phyloP scores from a whole-genome alignment of 37 sponge, comb jelly and placozoan genomes.

The Amphimedon queenslandica region DNA sequence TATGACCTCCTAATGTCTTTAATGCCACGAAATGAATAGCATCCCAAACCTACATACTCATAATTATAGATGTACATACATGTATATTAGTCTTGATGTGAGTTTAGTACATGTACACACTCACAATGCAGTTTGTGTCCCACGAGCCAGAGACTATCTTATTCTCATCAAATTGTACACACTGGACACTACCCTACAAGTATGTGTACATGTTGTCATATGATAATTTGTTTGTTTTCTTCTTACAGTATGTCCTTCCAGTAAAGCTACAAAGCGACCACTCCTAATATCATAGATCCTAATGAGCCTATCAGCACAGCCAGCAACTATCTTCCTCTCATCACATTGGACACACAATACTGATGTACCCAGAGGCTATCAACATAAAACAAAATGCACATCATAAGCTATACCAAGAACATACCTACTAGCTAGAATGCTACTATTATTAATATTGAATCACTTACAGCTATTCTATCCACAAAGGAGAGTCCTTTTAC shows the following conservation, averaged over 20 bases:
- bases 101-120: not conserved
- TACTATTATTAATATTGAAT: too few species aligned
- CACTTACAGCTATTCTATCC: slow-evolving; percentile 44
- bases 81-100: too few species aligned
- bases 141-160: slow-evolving; percentile 79
- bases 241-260: slow-evolving; percentile 62
- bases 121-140: slow-evolving; percentile 76
- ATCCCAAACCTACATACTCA: slow-evolving; percentile 65
- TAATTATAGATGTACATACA: too few species aligned
- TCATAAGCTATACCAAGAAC: too few species aligned
- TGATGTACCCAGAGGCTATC: slow-evolving; percentile 18
- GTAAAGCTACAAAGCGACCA: slow-evolving; percentile 39
- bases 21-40: slow-evolving; percentile 36
- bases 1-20: slow-evolving; percentile 50
- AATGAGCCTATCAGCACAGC: slow-evolving; percentile 46
- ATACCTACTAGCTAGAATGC: too few species aligned
- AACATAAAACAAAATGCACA: not conserved
- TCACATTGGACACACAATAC: slow-evolving; percentile 72
- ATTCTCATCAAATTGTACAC: slow-evolving; percentile 73
- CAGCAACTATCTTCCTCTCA: slow-evolving; percentile 63
- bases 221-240: not conserved
- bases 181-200: slow-evolving; percentile 75
- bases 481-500: slow-evolving; percentile 28
- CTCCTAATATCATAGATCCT: slow-evolving; percentile 67
- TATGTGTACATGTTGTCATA: not conserved